A percentile compares a stretch with the other conserved stretches of the same genome.
These are phyloP conservation scores for Cervus canadensis DNA, from an alignment of 2,113 vertebrate genomes.

Conservation along the genomic window DNA sequence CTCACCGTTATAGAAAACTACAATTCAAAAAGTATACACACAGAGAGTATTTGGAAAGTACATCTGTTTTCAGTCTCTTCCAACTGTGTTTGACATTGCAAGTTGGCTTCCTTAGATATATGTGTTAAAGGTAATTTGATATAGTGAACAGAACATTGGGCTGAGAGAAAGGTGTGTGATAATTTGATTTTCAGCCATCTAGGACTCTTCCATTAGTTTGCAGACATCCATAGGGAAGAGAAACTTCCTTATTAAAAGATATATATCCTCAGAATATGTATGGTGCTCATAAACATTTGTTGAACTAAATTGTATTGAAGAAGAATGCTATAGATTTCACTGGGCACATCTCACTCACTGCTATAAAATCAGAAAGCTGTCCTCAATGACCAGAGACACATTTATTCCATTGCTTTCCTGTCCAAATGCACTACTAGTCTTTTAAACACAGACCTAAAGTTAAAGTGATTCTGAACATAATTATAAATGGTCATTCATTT, in stretches of 20 bases:
- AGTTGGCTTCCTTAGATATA: background rate
- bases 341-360: background rate
- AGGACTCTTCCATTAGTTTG: background rate
- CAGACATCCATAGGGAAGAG: background rate
- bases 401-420: background rate
- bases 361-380: background rate
- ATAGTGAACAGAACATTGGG: background rate
- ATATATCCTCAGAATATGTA: background rate
- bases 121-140: background rate
- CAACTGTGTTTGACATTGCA: background rate
- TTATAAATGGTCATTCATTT: constrained; percentile 21
- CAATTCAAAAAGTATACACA: background rate
- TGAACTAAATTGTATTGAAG: background rate
- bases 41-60: background rate
- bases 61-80: background rate
- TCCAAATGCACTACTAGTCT: background rate
- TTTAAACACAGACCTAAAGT: background rate
- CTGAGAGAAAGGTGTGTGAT: background rate
- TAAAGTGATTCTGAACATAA: background rate
- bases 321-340: background rate
- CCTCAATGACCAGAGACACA: background rate
- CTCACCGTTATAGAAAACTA: background rate
- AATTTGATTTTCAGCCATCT: background rate
- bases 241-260: background rate
- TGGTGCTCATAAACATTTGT: background rate